These are phyloP conservation scores for Microcebus tavaratra DNA, from an alignment of 2,113 vertebrate genomes.

Conservation along the genomic window DNA sequence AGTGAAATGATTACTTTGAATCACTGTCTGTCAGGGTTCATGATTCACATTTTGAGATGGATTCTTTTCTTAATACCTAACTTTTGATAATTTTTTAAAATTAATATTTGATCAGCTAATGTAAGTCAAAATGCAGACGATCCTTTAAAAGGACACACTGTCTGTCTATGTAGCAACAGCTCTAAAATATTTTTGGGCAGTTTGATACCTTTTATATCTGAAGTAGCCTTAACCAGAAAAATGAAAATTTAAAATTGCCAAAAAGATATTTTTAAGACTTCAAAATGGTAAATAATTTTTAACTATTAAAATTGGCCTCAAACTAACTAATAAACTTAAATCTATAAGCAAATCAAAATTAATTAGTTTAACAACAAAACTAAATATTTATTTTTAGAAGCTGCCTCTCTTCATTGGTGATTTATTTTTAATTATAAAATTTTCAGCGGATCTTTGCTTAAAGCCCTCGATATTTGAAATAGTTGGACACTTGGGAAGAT, in stretches of 20 bases:
- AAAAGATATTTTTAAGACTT: slow-evolving; percentile 82
- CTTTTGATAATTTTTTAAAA: slow-evolving; percentile 85
- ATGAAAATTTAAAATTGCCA: slow-evolving; percentile 72
- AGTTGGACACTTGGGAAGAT: slow-evolving; percentile 65
- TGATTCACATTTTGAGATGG: slow-evolving; percentile 82
- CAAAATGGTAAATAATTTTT: slow-evolving; percentile 75
- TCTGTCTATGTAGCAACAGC: slow-evolving; percentile 77
- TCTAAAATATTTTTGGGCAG: slow-evolving; percentile 77
- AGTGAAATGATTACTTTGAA: slow-evolving; percentile 78
- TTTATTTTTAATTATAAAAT: slow-evolving; percentile 77
- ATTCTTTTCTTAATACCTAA: slow-evolving; percentile 84
- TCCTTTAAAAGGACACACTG: slow-evolving; percentile 76
- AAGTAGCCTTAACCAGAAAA: slow-evolving; percentile 81
- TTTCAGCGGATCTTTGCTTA: slow-evolving; percentile 62
- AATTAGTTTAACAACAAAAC: slow-evolving; percentile 55
- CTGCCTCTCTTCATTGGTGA: slow-evolving; percentile 54
- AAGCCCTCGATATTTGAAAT: slow-evolving; percentile 65
- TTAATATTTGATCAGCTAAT: slow-evolving; percentile 76
- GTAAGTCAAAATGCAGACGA: slow-evolving; percentile 68
- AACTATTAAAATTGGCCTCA: slow-evolving; percentile 75
- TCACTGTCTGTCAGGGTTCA: slow-evolving; percentile 79
- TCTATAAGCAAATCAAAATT: slow-evolving; percentile 68
- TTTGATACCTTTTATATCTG: slow-evolving; percentile 83
- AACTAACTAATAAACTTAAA: slow-evolving; percentile 66
- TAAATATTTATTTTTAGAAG: slow-evolving; percentile 64